Percentiles rank a stretch among this genome's conserved stretches.
These are phyloP conservation scores for Drosophila mayri DNA, from an alignment of 1,140 invertebrate genomes.

Conservation along the genomic window DNA sequence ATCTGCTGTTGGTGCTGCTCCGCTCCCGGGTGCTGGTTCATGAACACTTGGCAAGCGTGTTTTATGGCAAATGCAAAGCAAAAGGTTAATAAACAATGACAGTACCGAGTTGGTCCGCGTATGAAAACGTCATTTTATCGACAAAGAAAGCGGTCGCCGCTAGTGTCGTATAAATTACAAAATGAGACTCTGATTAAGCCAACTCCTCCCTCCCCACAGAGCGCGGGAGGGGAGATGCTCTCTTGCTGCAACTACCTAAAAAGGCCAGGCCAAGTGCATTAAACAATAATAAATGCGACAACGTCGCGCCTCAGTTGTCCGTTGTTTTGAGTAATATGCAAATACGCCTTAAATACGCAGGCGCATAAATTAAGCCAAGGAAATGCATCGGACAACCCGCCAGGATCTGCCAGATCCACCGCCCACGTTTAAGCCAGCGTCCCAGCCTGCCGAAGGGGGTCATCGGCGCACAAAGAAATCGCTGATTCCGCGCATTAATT, in stretches of 20 bases:
- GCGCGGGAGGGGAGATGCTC: constrained; percentile 29
- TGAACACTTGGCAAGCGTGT: constrained; percentile 64
- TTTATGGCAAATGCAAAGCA: constrained; percentile 65
- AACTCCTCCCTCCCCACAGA: constrained; percentile 35
- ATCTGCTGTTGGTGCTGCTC: constrained; percentile 46
- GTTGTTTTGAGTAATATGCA: constrained; percentile 81
- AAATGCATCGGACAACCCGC: constrained; percentile 54
- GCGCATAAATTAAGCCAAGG: constrained; percentile 76
- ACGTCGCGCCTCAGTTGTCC: constrained; percentile 60
- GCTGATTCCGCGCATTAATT: constrained; percentile 59
- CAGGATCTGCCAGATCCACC: constrained; percentile 52
- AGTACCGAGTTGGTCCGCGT: constrained; percentile 34
- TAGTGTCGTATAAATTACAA: constrained; percentile 72
- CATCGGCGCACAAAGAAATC: constrained; percentile 73
- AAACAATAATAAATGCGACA: constrained; percentile 81
- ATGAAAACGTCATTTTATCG: constrained; percentile 76
- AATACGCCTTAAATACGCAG: constrained; percentile 72
- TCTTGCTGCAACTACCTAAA: constrained; percentile 55
- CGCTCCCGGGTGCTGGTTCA: constrained; percentile 30
- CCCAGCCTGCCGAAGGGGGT: constrained; percentile 48
- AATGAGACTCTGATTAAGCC: constrained; percentile 65
- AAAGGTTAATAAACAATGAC: constrained; percentile 81
- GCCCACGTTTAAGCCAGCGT: constrained; percentile 35
- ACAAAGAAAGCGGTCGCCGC: constrained; percentile 73
- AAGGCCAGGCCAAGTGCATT: constrained; percentile 74